phyloP scores from a whole-genome alignment of 2,797 vertebrate genomes.

The Psittacula echo region DNA sequence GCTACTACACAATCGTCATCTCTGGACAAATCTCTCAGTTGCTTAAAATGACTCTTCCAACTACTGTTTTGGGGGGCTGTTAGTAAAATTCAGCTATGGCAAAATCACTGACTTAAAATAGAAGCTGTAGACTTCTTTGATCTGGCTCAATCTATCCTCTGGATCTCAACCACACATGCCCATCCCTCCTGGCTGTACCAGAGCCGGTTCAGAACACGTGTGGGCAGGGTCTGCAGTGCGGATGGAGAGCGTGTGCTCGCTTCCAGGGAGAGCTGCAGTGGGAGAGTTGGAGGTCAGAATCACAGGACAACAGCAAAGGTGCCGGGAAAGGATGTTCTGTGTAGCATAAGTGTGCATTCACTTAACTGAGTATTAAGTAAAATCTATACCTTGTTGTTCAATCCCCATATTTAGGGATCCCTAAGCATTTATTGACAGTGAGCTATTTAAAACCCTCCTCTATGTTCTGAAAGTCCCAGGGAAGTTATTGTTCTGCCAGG shows the following conservation, averaged over 20 bases:
- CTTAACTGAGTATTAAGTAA: not conserved
- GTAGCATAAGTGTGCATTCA: not conserved
- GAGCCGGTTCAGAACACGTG: accelerated
- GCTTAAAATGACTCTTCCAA: not conserved
- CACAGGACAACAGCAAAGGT: accelerated
- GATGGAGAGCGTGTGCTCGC: not conserved
- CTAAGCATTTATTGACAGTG: not conserved
- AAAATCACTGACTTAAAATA: not conserved
- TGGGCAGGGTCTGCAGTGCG: accelerated
- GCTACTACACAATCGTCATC: not conserved
- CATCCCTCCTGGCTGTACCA: not conserved
- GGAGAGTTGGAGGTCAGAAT: not conserved
- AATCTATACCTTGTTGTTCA: not conserved
- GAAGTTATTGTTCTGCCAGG: not conserved
- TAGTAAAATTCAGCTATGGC: not conserved
- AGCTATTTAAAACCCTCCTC: not conserved
- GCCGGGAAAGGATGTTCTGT: accelerated
- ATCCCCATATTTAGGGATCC: not conserved
- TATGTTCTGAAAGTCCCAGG: not conserved
- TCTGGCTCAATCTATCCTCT: not conserved
- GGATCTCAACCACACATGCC: accelerated
- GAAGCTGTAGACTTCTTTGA: not conserved
- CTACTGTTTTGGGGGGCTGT: accelerated
- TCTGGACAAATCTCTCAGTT: not conserved
- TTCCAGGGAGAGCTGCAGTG: accelerated